A percentile compares a stretch with the other conserved stretches of the same genome.
These are phyloP conservation scores for Anastrepha ludens DNA, from an alignment of 1,140 invertebrate species.

Conservation along the genomic window DNA sequence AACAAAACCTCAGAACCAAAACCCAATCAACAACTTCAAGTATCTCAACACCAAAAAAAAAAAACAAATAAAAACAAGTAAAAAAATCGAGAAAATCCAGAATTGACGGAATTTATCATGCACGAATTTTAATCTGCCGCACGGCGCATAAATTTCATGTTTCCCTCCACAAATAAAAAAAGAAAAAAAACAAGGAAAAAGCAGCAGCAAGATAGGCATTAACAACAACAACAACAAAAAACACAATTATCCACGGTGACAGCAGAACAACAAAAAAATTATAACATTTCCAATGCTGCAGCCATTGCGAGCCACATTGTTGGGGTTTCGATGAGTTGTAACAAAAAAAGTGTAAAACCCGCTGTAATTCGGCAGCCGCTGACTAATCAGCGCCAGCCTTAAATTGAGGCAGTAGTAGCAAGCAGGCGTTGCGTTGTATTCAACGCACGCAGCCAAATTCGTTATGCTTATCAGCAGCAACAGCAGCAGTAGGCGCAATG, in stretches of 20 bases:
- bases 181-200: background rate
- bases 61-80: background rate
- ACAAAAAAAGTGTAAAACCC: background rate
- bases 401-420: constrained; percentile 41
- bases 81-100: background rate
- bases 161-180: background rate
- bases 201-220: too few relatives aligned
- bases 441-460: constrained; percentile 41
- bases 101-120: constrained; percentile 14
- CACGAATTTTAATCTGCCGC: background rate
- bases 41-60: background rate
- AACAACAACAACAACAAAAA: background rate
- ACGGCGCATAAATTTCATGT: background rate
- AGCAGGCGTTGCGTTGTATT: constrained; percentile 12
- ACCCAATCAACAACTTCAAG: background rate
- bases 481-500: background rate
- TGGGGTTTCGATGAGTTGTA: background rate
- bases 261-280: background rate
- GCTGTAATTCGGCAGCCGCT: constrained; percentile 37
- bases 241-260: background rate
- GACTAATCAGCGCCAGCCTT: constrained; percentile 43
- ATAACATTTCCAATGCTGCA: background rate
- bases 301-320: background rate
- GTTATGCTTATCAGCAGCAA: constrained; percentile 37
- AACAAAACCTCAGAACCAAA: too few relatives aligned